Evolutionary conservation across 2,888 invertebrate species (phyloP).

Genomic region (Andrena hattorfiana): DNA sequence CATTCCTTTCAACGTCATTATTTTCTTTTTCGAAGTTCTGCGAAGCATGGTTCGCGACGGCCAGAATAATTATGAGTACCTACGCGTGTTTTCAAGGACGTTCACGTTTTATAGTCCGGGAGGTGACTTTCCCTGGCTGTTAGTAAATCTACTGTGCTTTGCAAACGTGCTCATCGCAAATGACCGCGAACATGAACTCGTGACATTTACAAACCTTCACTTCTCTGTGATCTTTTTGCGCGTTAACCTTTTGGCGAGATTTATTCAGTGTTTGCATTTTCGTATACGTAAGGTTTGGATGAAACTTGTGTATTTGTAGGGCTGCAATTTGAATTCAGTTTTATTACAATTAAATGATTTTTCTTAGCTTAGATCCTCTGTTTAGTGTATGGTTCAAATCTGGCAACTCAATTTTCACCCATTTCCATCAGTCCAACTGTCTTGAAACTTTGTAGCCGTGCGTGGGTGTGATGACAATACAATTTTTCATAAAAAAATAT

Average conservation of each 20-base stretch:
- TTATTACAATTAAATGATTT: too few relatives aligned
- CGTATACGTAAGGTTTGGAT: neutral
- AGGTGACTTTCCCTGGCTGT: neutral
- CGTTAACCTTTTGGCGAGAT: constrained; percentile 27
- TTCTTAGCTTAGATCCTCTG: too few relatives aligned
- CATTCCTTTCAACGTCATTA: neutral
- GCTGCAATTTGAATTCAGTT: too few relatives aligned
- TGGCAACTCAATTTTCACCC: too few relatives aligned
- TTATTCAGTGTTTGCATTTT: neutral
- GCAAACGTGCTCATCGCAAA: neutral
- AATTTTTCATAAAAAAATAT: too few relatives aligned
- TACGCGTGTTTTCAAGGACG: constrained; percentile 25
- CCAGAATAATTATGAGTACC: constrained; percentile 2
- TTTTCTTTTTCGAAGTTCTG: neutral
- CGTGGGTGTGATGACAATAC: too few relatives aligned
- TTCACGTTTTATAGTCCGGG: neutral
- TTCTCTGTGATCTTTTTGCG: constrained; percentile 8
- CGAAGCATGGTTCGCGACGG: neutral
- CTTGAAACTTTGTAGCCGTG: too few relatives aligned
- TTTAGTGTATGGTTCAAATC: too few relatives aligned
- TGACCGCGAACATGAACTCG: constrained; percentile 14
- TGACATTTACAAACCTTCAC: constrained; percentile 44
- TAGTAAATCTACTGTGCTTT: neutral
- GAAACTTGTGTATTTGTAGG: too few relatives aligned
- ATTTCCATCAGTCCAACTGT: too few relatives aligned